Percentiles rank a stretch among this genome's conserved stretches.
Evolutionary conservation across 2,797 vertebrate genomes (phyloP).

Genomic region (Chromis chromis): DNA sequence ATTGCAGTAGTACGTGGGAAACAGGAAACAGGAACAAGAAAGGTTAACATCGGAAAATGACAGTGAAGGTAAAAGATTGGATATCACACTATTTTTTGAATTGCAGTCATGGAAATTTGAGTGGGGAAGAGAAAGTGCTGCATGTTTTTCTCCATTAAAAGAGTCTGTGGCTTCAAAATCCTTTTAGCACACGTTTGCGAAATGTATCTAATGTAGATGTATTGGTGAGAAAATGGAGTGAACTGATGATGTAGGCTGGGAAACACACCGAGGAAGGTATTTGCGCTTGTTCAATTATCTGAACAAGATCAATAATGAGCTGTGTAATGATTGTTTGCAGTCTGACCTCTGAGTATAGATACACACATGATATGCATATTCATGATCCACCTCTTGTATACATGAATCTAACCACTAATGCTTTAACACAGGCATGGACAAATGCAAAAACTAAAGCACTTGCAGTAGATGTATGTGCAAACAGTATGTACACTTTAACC

Average conservation of each 20-base stretch:
- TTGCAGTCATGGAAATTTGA: not conserved
- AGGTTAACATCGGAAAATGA: conserved; percentile 15
- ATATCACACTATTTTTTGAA: not conserved
- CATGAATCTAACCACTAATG: not conserved
- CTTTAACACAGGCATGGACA: not conserved
- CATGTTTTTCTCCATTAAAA: not conserved
- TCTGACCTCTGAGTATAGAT: conserved; percentile 31
- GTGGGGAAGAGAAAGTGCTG: not conserved
- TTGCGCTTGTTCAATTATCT: conserved; percentile 48
- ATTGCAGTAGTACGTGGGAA: not conserved
- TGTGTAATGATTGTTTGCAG: conserved; percentile 60
- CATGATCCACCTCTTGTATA: not conserved
- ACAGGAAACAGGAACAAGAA: not conserved
- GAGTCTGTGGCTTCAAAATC: not conserved
- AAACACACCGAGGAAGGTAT: conserved; percentile 21
- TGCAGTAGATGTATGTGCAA: not conserved
- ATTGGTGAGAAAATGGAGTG: not conserved
- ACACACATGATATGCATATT: conserved; percentile 1
- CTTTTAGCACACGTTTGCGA: not conserved
- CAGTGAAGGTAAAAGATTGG: conserved; percentile 21
- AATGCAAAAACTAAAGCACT: not conserved
- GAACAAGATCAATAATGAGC: conserved; percentile 54
- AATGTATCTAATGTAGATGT: not conserved
- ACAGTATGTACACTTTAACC: conserved; percentile 2
- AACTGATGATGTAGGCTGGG: not conserved